phyloP scores from a whole-genome alignment of 2,797 vertebrate species.

The Poecilia gillii region DNA sequence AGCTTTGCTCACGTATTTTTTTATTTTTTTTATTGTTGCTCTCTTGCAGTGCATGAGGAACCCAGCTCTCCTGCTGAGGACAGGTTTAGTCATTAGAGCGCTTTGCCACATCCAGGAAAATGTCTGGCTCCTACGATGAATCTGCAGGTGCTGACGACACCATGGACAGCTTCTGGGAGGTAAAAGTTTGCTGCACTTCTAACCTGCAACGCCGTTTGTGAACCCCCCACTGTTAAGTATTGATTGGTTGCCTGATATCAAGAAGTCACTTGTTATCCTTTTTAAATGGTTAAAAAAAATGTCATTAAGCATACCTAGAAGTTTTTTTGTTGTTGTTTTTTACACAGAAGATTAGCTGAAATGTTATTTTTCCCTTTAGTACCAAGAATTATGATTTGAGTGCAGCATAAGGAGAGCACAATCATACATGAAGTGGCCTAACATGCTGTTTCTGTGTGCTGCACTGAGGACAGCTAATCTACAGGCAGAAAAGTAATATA shows the following conservation, averaged over 20 bases:
- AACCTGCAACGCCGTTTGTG: neutral
- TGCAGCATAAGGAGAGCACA: neutral
- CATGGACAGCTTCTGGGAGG: conserved; percentile 99
- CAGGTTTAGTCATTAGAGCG: conserved; percentile 74
- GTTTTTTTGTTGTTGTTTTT: neutral
- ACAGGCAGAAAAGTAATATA: neutral
- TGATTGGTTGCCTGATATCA: neutral
- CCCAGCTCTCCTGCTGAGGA: conserved; percentile 76
- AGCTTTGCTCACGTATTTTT: conserved; percentile 20
- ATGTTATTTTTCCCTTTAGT: neutral
- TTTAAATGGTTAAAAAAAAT: neutral
- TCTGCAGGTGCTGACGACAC: conserved; percentile 87
- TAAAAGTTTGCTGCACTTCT: conserved; percentile 61
- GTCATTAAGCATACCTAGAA: neutral
- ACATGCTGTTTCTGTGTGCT: neutral
- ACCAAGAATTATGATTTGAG: neutral
- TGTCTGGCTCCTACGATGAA: conserved; percentile 97
- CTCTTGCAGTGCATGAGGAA: conserved; percentile 85
- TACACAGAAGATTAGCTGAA: neutral
- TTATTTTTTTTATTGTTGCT: conserved; percentile 13
- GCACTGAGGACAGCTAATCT: neutral
- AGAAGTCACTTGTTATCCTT: neutral
- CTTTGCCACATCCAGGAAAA: conserved; percentile 79
- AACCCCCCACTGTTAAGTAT: neutral
- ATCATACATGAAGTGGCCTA: neutral